Conservation (phyloP, 2,888 invertebrate species). For the Meteorus cinctellus region DNA sequence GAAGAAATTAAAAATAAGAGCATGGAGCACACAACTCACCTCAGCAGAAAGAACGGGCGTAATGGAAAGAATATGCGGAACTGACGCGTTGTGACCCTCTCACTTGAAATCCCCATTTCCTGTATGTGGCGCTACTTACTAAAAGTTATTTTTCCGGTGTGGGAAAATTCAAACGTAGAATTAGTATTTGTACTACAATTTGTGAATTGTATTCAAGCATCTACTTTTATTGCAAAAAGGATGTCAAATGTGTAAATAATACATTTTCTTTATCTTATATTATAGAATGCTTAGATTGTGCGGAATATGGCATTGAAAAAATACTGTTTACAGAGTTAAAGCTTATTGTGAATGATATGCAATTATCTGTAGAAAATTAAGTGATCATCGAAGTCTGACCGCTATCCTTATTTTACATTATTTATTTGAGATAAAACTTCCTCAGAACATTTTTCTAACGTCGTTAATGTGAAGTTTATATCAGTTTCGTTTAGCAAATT, state of each 20-base stretch:
- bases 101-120: not conserved
- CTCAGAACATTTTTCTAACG: conserved; percentile 72
- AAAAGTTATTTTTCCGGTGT: not conserved
- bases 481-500: conserved; percentile 79
- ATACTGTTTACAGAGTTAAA: conserved; percentile 32
- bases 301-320: conserved; percentile 23
- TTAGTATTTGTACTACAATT: not conserved
- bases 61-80: conserved; percentile 64
- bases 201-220: not conserved
- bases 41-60: conserved; percentile 66
- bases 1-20: not conserved
- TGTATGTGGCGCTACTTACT: not conserved
- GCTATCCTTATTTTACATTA: not conserved
- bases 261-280: conserved; percentile 9
- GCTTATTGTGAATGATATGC: conserved; percentile 21
- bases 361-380: conserved; percentile 14
- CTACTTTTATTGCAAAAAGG: not conserved
- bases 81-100: not conserved
- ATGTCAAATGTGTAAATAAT: not conserved
- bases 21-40: conserved; percentile 61
- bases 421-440: conserved; percentile 60
- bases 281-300: not conserved
- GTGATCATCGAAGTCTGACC: not conserved
- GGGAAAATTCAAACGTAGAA: not conserved
- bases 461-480: conserved; percentile 74